Evolutionary conservation across 2,888 invertebrate species (phyloP).

Genomic region (Drosophila quinaria): DNA sequence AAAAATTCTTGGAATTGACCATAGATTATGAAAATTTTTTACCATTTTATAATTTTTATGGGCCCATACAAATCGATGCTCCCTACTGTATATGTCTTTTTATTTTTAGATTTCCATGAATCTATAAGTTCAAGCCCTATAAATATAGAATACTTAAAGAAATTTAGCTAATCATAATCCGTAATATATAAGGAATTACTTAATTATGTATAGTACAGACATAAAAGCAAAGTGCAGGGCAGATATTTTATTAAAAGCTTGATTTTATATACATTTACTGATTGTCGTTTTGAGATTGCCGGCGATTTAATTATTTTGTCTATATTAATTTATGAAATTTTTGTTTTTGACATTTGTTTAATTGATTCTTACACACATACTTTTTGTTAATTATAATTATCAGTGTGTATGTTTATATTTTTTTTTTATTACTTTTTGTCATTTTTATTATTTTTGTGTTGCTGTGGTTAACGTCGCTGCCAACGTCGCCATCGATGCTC

Average conservation of each 20-base stretch:
- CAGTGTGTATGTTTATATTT: slow-evolving; percentile 23
- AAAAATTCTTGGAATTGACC: no score
- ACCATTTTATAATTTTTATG: no score
- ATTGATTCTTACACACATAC: slow-evolving; percentile 19
- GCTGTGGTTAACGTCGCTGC: slow-evolving; percentile 19
- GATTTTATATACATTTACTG: slow-evolving; percentile 8
- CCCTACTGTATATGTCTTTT: no score
- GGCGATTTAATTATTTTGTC: slow-evolving; percentile 33
- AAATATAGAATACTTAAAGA: not conserved
- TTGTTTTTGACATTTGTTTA: slow-evolving; percentile 6
- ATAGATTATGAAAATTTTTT: no score
- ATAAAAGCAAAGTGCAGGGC: not conserved
- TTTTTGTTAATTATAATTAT: slow-evolving; percentile 40
- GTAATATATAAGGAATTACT: not conserved
- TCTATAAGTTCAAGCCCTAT: not conserved
- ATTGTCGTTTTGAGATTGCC: slow-evolving; percentile 21
- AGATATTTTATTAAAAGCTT: slow-evolving; percentile 9
- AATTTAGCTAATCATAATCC: slow-evolving; percentile 8
- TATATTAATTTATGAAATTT: slow-evolving; percentile 8
- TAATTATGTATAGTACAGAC: not conserved
- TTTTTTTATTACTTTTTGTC: slow-evolving; percentile 5
- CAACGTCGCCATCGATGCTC: slow-evolving; percentile 23
- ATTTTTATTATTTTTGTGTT: slow-evolving; percentile 2
- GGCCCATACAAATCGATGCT: no score
- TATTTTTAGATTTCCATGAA: not conserved